Evolutionary conservation across 2,888 invertebrate species (phyloP).

Genomic region (Schrankia costaestrigalis): DNA sequence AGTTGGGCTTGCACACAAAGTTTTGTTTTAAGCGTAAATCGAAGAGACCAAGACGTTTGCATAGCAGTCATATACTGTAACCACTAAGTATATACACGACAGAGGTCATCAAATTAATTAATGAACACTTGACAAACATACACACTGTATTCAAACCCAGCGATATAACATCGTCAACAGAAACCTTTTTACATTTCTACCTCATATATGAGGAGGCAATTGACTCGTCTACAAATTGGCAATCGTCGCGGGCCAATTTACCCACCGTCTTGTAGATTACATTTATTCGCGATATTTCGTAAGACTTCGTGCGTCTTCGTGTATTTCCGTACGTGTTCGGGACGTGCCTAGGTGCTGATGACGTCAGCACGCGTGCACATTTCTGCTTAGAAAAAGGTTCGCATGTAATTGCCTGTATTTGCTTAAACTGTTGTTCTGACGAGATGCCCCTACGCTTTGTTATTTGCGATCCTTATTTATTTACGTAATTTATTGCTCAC

Average conservation of each 20-base stretch:
- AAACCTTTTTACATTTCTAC: slow-evolving; percentile 7
- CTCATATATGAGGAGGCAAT: too few relatives aligned
- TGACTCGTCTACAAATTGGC: slow-evolving; percentile 29
- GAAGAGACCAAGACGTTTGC: too few relatives aligned
- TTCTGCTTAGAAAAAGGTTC: slow-evolving; percentile 14
- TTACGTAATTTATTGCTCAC: too few relatives aligned
- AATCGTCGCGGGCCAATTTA: slow-evolving; percentile 41
- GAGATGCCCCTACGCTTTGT: slow-evolving; percentile 6
- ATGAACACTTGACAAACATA: too few relatives aligned
- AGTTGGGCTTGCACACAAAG: too few relatives aligned
- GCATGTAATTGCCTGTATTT: slow-evolving; percentile 22
- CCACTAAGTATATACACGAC: too few relatives aligned
- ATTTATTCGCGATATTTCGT: slow-evolving; percentile 34
- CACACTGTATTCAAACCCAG: too few relatives aligned
- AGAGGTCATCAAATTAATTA: too few relatives aligned
- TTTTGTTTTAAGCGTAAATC: too few relatives aligned
- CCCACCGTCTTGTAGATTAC: slow-evolving; percentile 38
- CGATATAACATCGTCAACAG: slow-evolving; percentile 1
- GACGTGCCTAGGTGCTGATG: slow-evolving; percentile 18
- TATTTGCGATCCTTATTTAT: slow-evolving; percentile 10
- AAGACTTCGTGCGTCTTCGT: background rate
- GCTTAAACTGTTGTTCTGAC: slow-evolving; percentile 14
- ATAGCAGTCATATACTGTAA: too few relatives aligned
- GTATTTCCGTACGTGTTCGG: slow-evolving; percentile 8
- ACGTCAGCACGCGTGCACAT: slow-evolving; percentile 27